Conservation (phyloP, 2,888 invertebrate genomes). For the Cheilosia vernalis region DNA sequence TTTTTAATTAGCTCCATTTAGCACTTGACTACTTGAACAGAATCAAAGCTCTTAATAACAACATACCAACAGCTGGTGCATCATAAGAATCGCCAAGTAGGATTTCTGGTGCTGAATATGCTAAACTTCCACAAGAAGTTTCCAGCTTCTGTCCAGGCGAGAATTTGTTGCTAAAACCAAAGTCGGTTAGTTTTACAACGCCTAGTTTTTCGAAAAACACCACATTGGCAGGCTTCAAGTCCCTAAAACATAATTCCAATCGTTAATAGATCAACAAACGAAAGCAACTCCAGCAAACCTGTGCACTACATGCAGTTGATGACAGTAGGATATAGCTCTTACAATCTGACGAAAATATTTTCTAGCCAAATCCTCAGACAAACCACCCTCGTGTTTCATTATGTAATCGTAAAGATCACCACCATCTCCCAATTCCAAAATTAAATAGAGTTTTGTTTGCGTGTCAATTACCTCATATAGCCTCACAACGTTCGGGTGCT, state of each 20-base stretch:
- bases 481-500: slow-evolving; percentile 99
- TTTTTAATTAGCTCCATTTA: too few species aligned
- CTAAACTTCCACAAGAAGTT: slow-evolving; percentile 98
- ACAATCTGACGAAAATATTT: slow-evolving; percentile 99
- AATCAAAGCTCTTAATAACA: not conserved
- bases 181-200: slow-evolving; percentile 99
- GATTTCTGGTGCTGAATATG: slow-evolving; percentile 99
- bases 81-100: slow-evolving; percentile 99
- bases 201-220: slow-evolving; percentile 99
- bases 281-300: slow-evolving; percentile 78
- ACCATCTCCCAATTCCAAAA: slow-evolving; percentile 98
- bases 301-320: slow-evolving; percentile 90
- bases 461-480: slow-evolving; percentile 99
- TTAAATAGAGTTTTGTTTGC: slow-evolving; percentile 97
- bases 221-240: slow-evolving; percentile 99
- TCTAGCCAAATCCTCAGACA: slow-evolving; percentile 91
- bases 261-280: not conserved
- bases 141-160: slow-evolving; percentile 98
- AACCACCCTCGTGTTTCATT: slow-evolving; percentile 96
- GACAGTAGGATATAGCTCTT: slow-evolving; percentile 98
- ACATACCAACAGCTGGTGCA: slow-evolving; percentile 97
- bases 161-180: slow-evolving; percentile 98
- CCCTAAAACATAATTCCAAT: slow-evolving; percentile 85
- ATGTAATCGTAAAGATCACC: slow-evolving; percentile 99
- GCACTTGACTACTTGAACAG: too few species aligned